Conservation (phyloP, 2,113 vertebrate species). For the Poecile atricapillus region DNA sequence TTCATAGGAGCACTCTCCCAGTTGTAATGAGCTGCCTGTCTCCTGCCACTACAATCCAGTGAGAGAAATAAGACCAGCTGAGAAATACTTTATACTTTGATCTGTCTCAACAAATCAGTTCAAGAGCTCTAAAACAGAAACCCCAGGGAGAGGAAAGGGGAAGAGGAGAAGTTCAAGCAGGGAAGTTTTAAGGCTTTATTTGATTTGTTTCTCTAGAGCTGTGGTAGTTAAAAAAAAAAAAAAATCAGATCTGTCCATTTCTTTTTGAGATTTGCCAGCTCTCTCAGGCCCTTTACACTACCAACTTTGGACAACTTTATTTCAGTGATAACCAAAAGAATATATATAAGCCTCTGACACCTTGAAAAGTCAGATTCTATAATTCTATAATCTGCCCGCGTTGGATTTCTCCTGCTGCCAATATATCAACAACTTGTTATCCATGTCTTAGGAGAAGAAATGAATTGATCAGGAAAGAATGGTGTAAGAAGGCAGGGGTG, state of each 20-base stretch:
- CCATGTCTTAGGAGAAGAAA: background rate
- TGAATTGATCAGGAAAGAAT: background rate
- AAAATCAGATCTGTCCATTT: background rate
- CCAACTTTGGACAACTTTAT: background rate
- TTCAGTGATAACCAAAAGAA: background rate
- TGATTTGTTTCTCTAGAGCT: slow-evolving; percentile 44
- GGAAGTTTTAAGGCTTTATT: slow-evolving; percentile 32
- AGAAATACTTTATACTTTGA: slow-evolving; percentile 52
- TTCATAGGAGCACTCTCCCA: background rate
- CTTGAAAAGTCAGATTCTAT: slow-evolving; percentile 12
- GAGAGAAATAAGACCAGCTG: slow-evolving; percentile 42
- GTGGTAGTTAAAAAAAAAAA: background rate
- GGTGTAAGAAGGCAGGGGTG: background rate
- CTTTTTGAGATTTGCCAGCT: slow-evolving; percentile 6
- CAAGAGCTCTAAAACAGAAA: slow-evolving; percentile 46
- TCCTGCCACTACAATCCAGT: slow-evolving; percentile 33
- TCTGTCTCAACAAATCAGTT: slow-evolving; percentile 62
- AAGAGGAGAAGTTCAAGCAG: slow-evolving; percentile 8
- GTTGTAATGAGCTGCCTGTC: slow-evolving; percentile 18
- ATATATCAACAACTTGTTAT: background rate
- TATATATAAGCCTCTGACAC: background rate
- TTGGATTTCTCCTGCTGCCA: background rate
- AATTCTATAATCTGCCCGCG: background rate
- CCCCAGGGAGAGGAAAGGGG: background rate
- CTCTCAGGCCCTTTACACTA: background rate